phyloP scores from a whole-genome alignment of 2,888 invertebrate species.

The Sarcophaga subvicina region DNA sequence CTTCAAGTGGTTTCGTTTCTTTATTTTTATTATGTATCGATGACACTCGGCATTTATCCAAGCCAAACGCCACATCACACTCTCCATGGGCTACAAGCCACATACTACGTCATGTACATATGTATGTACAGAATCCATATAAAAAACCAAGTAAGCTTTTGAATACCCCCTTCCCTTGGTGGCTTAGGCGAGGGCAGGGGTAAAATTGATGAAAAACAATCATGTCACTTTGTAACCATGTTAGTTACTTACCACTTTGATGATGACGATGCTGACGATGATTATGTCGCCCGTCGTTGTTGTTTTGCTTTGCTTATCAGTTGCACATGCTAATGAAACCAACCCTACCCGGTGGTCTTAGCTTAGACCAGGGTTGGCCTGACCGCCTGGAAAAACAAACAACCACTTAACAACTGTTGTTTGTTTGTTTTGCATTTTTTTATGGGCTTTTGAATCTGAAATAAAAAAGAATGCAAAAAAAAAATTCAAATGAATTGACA shows the following conservation, averaged over 20 bases:
- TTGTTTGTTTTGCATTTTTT: constrained; percentile 49
- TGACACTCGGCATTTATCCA: constrained; percentile 65
- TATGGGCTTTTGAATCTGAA: no score
- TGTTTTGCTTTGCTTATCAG: constrained; percentile 40
- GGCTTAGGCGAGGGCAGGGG: background rate
- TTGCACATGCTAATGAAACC: constrained; percentile 65
- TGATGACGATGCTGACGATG: constrained; percentile 10
- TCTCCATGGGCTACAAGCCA: no score
- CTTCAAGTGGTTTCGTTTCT: constrained; percentile 65
- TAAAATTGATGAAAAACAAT: constrained; percentile 35
- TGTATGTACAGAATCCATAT: no score
- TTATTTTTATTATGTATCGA: constrained; percentile 64
- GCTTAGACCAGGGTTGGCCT: background rate
- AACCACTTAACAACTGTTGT: constrained; percentile 70
- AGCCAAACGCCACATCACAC: constrained; percentile 33
- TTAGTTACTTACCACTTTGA: constrained; percentile 64
- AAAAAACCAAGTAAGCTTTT: no score
- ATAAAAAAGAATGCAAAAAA: background rate
- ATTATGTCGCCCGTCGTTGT: background rate
- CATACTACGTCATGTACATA: no score
- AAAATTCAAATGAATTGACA: background rate
- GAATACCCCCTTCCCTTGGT: no score
- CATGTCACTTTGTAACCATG: constrained; percentile 61
- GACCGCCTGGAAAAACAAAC: constrained; percentile 36
- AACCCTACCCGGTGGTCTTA: constrained; percentile 48